These are phyloP conservation scores for Drosophila macrothrix DNA, from an alignment of 2,888 invertebrate genomes.

Conservation along the genomic window DNA sequence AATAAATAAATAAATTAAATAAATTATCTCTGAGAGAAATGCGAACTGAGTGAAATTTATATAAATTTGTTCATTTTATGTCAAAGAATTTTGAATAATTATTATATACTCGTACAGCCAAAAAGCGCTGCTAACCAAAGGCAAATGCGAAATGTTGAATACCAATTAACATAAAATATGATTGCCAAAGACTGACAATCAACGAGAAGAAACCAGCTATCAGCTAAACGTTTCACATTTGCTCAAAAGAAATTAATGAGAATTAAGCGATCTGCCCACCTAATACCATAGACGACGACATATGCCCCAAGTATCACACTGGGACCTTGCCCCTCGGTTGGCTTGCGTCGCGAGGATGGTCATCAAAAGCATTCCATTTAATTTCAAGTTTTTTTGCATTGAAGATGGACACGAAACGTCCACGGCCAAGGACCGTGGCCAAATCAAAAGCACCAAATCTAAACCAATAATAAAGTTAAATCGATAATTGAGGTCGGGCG, in stretches of 20 bases:
- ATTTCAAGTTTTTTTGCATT: constrained; percentile 66
- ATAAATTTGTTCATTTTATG: not conserved
- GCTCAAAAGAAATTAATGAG: constrained; percentile 75
- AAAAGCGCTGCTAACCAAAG: not conserved
- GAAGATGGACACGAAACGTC: constrained; percentile 26
- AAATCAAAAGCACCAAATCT: constrained; percentile 76
- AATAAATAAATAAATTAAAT: not conserved
- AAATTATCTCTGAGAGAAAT: not conserved
- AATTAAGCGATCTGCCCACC: constrained; percentile 78
- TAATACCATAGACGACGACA: constrained; percentile 66
- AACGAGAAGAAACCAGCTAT: constrained; percentile 72
- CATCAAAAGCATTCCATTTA: constrained; percentile 82
- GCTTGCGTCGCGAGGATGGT: constrained; percentile 37
- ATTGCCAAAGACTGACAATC: constrained; percentile 54
- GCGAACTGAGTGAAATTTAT: not conserved
- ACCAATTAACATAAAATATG: constrained; percentile 68
- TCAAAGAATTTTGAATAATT: not conserved
- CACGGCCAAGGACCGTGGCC: constrained; percentile 22
- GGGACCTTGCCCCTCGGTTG: constrained; percentile 6
- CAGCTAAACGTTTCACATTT: constrained; percentile 82
- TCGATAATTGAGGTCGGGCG: constrained; percentile 85
- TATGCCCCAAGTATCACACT: constrained; percentile 29
- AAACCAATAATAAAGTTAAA: constrained; percentile 86
- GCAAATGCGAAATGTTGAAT: constrained; percentile 20
- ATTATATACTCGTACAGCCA: constrained; percentile 5